Evolutionary conservation across 2,113 vertebrate species (phyloP), one percentile per base, ranked within the genome.

Genomic region (Bucco capensis): DNA sequence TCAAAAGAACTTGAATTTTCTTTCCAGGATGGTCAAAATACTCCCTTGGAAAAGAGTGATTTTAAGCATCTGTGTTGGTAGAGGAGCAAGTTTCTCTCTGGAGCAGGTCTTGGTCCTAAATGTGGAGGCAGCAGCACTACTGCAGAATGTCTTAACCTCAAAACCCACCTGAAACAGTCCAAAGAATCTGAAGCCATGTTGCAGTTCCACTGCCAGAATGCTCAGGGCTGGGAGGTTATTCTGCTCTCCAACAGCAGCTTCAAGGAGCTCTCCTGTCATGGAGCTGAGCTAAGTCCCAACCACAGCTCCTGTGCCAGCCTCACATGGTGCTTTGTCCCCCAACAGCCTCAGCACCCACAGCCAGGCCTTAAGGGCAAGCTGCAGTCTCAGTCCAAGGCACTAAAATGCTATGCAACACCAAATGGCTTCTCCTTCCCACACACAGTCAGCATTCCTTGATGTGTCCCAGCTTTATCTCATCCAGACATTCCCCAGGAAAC

Each of bases 391-490:
- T 21, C 71, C 80, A 33, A 85, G 86, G 73, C 84, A 51, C 89
- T 62, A 38, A 84, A 71, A 90, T 23, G 82, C 97, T 97, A 97
- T 97, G 96, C 97, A 97, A 94, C 96, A 97, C 94, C 95, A 89
- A 78, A 70, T 8, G 66, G 96, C 94, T 76, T 33, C 92, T 96
- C 83, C 91, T 87, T 88, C 78, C 88, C 78, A 25, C 56, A 80
- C 87, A 44, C 42, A 78, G 53, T 28, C 78, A 17, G 31, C 71
- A 6, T 50, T 77, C 80, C 77, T 67, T 46, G 27, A n/a, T 31
- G 6, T 0, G 2, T 30, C 81, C 85, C 89, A 56, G 83, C 90
- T 82, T 76, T 42, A 42, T 77, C 70, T 72, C 72, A 12, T 31
- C 35, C 30, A 10, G 77, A 56, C 66, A 11, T 75, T 49, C 56